Evolutionary conservation across 2,113 vertebrate genomes (phyloP).

Genomic region (Bubo scandiacus): DNA sequence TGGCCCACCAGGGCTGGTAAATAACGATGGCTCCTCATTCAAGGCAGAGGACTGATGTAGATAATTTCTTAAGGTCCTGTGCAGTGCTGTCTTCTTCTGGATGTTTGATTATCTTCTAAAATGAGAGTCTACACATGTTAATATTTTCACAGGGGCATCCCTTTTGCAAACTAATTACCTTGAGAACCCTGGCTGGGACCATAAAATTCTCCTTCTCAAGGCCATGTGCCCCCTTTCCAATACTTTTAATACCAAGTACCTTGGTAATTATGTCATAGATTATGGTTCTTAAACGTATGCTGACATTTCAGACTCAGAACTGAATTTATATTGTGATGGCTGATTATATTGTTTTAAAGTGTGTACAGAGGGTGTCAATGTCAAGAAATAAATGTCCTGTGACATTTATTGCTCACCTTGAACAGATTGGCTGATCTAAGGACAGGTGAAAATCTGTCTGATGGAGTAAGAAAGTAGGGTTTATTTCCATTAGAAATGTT

Average conservation of each 20-base stretch:
- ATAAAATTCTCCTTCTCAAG: not conserved
- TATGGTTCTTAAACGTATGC: not conserved
- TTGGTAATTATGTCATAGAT: not conserved
- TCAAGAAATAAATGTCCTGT: slow-evolving; percentile 11
- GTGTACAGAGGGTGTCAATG: not conserved
- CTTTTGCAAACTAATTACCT: not conserved
- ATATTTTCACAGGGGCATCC: not conserved
- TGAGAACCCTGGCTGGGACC: not conserved
- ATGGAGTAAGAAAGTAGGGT: not conserved
- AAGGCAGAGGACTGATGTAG: not conserved
- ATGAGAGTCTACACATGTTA: not conserved
- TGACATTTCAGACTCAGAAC: not conserved
- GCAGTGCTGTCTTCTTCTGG: not conserved
- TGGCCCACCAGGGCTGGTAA: not conserved
- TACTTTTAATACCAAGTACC: not conserved
- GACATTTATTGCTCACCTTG: fast-evolving
- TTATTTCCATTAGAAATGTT: not conserved
- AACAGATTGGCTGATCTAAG: not conserved
- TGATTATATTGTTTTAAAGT: not conserved
- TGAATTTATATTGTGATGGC: not conserved
- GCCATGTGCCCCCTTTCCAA: not conserved
- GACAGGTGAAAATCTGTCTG: not conserved
- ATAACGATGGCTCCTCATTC: fast-evolving
- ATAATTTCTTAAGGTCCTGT: not conserved
- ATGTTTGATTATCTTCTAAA: not conserved